These are phyloP conservation scores for Ridgeia piscesae DNA, from an alignment of 1,140 invertebrate genomes.

Conservation along the genomic window DNA sequence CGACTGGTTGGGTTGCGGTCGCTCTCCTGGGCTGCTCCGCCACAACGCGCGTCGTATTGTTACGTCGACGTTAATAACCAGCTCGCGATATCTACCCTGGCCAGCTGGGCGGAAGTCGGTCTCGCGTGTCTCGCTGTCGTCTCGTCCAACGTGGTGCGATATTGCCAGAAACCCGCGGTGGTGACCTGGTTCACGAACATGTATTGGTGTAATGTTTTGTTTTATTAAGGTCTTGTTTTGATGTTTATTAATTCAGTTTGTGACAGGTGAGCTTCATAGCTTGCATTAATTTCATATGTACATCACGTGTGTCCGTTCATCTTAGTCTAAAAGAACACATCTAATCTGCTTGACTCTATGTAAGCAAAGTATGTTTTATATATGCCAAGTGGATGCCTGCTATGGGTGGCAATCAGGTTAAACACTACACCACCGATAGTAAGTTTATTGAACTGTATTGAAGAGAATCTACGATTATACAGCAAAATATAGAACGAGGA, in stretches of 20 bases:
- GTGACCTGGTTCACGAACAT: neutral
- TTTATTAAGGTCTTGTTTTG: too few species aligned
- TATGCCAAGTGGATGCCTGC: too few species aligned
- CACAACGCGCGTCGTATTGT: neutral
- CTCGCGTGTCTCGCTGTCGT: neutral
- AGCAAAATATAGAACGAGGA: neutral
- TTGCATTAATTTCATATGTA: neutral
- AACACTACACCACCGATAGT: too few species aligned
- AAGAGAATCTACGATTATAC: neutral
- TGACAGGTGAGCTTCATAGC: neutral
- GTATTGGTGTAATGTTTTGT: neutral
- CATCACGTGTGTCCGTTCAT: neutral
- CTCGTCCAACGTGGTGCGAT: neutral
- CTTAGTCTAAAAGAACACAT: too few species aligned
- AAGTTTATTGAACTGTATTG: too few species aligned
- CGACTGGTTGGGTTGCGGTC: neutral
- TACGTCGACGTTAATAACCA: neutral
- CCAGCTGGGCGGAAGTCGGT: neutral
- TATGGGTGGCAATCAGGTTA: too few species aligned
- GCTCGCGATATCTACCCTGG: neutral
- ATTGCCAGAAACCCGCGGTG: neutral
- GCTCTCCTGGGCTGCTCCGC: neutral
- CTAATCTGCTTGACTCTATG: too few species aligned
- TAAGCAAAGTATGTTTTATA: too few species aligned
- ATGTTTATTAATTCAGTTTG: neutral